Evolutionary conservation across 1,140 invertebrate species (phyloP), one percentile per base, ranked within the genome.

Genomic region (Drosophila ironensis): DNA sequence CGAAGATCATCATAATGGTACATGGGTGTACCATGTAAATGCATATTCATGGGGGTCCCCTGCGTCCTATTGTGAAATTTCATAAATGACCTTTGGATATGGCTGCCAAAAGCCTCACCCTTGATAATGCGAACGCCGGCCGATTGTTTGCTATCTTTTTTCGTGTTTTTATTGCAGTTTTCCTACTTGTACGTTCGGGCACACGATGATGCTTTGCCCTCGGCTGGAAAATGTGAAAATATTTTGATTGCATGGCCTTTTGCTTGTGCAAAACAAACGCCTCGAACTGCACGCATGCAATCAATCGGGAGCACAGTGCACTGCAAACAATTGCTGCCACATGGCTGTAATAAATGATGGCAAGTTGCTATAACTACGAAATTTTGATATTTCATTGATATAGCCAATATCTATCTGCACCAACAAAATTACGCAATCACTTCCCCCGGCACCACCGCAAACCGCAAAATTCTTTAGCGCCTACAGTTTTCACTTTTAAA

Each of bases 191-290:
- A 33, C n/a, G n/a, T n/a, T n/a, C n/a, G n/a, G n/a, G n/a, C n/a
- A n/a, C n/a, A n/a, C n/a, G n/a, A n/a, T n/a, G n/a, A n/a, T n/a
- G n/a, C n/a, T n/a, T 33, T 6, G 33, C 59, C 33, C 37, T 59
- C 44, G 24, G 67, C 47, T 28, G 51, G 46, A 25, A 66, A 61
- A 61, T 63, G 66, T 53, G 56, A 57, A 78, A 80, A 59, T 74
- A 70, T 80, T 75, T 80, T 50, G 64, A 71, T 80, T 81, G 66
- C 57, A 46, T 45, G 45, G 73, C 60, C 60, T 59, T 44, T 69
- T 52, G 44, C 59, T 52, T 37, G 72, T 25, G 50, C 33, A 75
- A 52, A 50, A 51, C 44, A 38, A 63, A 37, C 22, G 54, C 54
- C 40, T 40, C 17, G 19, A 63, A 57, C 28, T 24, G 47, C 75